phyloP scores from a whole-genome alignment of 2,113 vertebrate genomes.

The Crotalus viridis region DNA sequence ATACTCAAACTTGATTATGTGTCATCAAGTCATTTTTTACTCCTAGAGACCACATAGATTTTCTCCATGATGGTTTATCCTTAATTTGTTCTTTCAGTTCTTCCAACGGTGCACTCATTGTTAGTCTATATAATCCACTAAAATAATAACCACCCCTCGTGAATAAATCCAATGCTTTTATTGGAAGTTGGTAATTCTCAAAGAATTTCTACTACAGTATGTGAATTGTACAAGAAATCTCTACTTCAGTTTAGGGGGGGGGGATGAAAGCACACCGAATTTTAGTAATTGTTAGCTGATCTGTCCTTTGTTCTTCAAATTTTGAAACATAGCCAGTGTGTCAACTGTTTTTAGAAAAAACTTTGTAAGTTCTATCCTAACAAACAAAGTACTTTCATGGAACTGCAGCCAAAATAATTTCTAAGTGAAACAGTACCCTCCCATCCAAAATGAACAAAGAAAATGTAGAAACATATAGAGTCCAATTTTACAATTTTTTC shows the following conservation, averaged over 20 bases:
- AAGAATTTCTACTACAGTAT: conserved; percentile 7
- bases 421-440: conserved; percentile 3
- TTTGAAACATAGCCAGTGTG: conserved; percentile 9
- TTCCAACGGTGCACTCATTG: background rate
- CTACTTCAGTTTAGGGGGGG: conserved; percentile 1
- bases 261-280: conserved; percentile 15
- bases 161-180: background rate
- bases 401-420: background rate
- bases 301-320: background rate
- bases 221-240: background rate
- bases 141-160: background rate
- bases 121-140: background rate
- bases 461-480: conserved; percentile 5
- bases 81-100: background rate
- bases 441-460: conserved; percentile 17
- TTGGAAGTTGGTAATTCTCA: background rate
- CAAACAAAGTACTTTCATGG: background rate
- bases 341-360: conserved; percentile 15
- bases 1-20: background rate
- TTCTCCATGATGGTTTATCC: background rate
- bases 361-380: conserved; percentile 18
- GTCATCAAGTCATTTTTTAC: background rate
- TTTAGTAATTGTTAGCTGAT: conserved; percentile 34
- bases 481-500: conserved; percentile 8
- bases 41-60: background rate